A percentile compares a stretch with the other conserved stretches of the same genome.
Evolutionary conservation across 2,888 invertebrate species (phyloP).

Genomic region (Thysanoteuthis rhombus): DNA sequence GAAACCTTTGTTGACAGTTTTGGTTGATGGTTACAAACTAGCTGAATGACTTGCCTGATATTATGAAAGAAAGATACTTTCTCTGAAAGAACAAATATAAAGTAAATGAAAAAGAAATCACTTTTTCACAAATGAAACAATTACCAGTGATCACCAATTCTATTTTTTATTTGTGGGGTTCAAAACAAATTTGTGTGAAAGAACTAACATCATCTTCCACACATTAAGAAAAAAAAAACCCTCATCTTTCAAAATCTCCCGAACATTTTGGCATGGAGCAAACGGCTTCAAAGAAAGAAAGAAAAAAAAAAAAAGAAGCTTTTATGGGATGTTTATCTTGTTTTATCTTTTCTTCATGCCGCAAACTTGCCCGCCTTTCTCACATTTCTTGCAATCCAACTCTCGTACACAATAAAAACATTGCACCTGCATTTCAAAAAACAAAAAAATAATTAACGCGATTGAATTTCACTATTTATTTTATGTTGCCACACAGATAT

Average conservation of each 20-base stretch:
- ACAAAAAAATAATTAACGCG: not conserved
- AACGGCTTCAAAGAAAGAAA: not conserved
- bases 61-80: too few species aligned
- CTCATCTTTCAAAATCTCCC: not conserved
- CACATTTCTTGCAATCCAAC: not conserved
- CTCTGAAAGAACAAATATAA: too few species aligned
- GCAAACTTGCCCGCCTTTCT: not conserved
- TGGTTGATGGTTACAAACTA: too few species aligned
- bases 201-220: not conserved
- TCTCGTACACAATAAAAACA: not conserved
- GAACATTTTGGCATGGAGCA: not conserved
- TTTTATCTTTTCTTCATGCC: not conserved
- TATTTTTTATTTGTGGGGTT: too few species aligned
- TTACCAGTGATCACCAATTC: too few species aligned
- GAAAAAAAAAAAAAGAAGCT: not conserved
- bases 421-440: not conserved
- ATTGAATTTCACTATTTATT: conserved; percentile 12
- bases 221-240: not conserved
- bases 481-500: not conserved
- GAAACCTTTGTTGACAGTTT: too few species aligned
- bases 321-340: not conserved
- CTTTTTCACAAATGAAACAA: too few species aligned
- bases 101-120: too few species aligned
- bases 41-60: too few species aligned
- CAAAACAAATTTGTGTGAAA: too few species aligned